Evolutionary conservation across 2,113 vertebrate genomes (phyloP).

Genomic region (Xiphophorus hellerii): DNA sequence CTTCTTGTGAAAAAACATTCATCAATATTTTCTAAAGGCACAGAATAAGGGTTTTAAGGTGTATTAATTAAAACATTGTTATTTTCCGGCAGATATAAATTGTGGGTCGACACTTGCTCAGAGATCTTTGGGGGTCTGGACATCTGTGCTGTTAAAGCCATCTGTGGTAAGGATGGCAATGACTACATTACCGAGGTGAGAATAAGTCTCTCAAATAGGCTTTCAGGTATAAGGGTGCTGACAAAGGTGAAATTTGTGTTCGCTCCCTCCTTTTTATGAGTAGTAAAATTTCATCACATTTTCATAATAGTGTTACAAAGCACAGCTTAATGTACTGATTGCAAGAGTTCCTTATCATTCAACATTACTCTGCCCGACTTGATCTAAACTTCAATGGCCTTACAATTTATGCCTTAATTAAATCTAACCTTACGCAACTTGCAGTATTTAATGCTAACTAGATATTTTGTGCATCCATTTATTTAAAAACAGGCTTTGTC

Average conservation of each 20-base stretch:
- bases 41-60: not conserved
- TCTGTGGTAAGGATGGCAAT: constrained; percentile 96
- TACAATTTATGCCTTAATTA: constrained; percentile 24
- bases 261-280: constrained; percentile 7
- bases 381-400: constrained; percentile 32
- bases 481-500: not conserved
- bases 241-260: not conserved
- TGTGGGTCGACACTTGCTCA: constrained; percentile 95
- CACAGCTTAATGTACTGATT: constrained; percentile 27
- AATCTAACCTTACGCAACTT: constrained; percentile 38
- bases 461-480: not conserved
- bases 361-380: constrained; percentile 25
- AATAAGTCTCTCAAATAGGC: not conserved
- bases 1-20: constrained; percentile 2
- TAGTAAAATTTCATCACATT: not conserved
- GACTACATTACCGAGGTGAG: constrained; percentile 98
- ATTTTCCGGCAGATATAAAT: constrained; percentile 86
- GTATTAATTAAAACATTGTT: not conserved
- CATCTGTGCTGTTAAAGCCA: constrained; percentile 97
- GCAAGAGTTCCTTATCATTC: constrained; percentile 18
- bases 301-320: constrained; percentile 15
- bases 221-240: not conserved
- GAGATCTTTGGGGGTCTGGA: constrained; percentile 96
- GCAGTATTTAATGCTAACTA: not conserved
- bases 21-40: not conserved